Conservation (phyloP, 2,888 invertebrate species). For the Allacma fusca region DNA sequence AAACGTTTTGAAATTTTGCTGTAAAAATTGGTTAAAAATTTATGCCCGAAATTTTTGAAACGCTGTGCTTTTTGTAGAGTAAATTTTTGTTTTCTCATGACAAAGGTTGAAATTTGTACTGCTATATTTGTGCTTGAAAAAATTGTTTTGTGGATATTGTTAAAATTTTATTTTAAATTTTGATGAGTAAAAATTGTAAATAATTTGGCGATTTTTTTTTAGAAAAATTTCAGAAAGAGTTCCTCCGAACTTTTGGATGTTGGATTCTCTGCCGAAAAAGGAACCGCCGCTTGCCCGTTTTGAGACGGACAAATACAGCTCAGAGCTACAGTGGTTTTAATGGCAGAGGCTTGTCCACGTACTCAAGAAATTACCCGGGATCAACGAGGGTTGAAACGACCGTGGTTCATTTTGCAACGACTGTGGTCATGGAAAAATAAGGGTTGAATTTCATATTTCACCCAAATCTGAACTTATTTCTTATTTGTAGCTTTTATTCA, state of each 20-base stretch:
- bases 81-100: no score
- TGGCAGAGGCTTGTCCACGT: constrained; percentile 36
- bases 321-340: background rate
- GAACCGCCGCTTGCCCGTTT: constrained; percentile 45
- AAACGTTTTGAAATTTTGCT: no score
- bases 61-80: no score
- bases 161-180: no score
- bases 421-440: no score
- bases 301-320: constrained; percentile 38
- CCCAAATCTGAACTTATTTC: no score
- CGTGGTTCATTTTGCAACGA: constrained; percentile 7
- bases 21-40: no score
- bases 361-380: constrained; percentile 33
- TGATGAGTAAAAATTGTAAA: background rate
- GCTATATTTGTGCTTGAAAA: background rate
- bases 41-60: no score
- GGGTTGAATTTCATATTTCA: no score
- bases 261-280: constrained; percentile 61
- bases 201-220: constrained; percentile 36
- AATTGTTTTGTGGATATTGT: no score
- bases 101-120: no score
- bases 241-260: constrained; percentile 65
- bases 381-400: constrained; percentile 22
- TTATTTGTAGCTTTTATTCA: no score
- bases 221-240: constrained; percentile 68